phyloP scores from a whole-genome alignment of 2,797 vertebrate genomes.

The Myotis planiceps region DNA sequence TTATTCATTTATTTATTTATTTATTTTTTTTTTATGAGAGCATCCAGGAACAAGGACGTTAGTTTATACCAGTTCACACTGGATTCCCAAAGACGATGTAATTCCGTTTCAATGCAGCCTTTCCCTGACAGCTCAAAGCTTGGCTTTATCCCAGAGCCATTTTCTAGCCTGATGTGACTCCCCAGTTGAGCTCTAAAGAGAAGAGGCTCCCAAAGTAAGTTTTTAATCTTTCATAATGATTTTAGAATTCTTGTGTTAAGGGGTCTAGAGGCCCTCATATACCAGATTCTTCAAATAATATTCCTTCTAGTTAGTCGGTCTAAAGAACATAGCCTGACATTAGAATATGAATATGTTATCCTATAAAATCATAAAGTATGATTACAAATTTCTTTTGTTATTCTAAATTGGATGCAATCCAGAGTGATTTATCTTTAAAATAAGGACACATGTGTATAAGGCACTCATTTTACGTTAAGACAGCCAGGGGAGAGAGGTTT shows the following conservation, averaged over 20 bases:
- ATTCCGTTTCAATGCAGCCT: constrained; percentile 2
- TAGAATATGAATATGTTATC: background rate
- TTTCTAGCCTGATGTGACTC: constrained; percentile 46
- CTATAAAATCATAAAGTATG: background rate
- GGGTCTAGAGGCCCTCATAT: background rate
- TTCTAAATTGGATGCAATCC: background rate
- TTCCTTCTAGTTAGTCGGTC: constrained; percentile 24
- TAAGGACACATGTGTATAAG: background rate
- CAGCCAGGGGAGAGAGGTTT: background rate
- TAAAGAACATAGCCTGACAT: constrained; percentile 35
- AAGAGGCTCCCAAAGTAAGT: background rate
- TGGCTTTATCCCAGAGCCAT: constrained; percentile 49
- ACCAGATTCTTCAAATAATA: constrained; percentile 19
- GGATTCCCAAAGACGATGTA: background rate
- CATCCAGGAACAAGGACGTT: background rate
- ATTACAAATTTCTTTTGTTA: background rate
- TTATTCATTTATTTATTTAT: no score
- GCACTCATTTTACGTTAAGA: background rate
- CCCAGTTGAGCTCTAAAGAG: constrained; percentile 17
- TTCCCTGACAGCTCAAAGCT: constrained; percentile 48
- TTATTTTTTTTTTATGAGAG: background rate
- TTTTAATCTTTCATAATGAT: constrained; percentile 44
- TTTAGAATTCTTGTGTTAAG: constrained; percentile 43
- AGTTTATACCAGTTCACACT: constrained; percentile 42
- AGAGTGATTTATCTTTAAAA: constrained; percentile 12